Percentiles rank a stretch among this genome's conserved stretches.
Conservation (phyloP, 2,797 vertebrate species). For the Avahi laniger region DNA sequence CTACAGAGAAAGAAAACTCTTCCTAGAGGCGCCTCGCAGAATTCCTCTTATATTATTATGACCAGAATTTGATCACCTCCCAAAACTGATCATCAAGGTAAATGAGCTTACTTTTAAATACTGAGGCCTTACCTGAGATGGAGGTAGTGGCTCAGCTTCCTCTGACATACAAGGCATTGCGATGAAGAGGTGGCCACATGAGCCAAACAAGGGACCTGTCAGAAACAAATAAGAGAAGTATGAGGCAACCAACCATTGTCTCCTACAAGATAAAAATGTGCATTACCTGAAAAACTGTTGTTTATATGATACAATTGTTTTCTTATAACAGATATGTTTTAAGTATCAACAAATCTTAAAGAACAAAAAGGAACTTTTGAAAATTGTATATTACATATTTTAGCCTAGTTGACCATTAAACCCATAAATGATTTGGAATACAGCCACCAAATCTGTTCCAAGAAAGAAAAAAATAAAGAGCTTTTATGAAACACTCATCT, state of each 20-base stretch:
- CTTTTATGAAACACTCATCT: conserved; percentile 62
- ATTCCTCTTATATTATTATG: neutral
- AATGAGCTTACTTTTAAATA: neutral
- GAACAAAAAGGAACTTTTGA: conserved; percentile 17
- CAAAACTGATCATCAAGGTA: neutral
- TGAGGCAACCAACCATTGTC: fast-evolving
- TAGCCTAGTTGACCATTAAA: conserved; percentile 50
- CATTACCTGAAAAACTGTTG: neutral
- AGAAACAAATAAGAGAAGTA: neutral
- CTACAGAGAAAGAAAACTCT: neutral
- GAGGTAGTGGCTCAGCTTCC: neutral
- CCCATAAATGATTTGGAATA: conserved; percentile 51
- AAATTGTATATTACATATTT: conserved; percentile 32
- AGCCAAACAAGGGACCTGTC: neutral
- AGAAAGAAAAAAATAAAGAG: conserved; percentile 37
- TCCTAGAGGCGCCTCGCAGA: neutral
- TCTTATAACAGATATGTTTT: neutral
- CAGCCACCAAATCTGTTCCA: conserved; percentile 58
- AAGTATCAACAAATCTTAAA: neutral
- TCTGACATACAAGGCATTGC: fast-evolving
- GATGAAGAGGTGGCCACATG: neutral
- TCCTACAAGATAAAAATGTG: neutral
- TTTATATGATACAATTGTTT: neutral
- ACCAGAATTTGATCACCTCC: neutral
- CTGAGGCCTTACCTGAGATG: fast-evolving